A percentile compares a stretch with the other conserved stretches of the same genome.
phyloP scores from a whole-genome alignment of 2,113 vertebrate species.

The Mirounga angustirostris region DNA sequence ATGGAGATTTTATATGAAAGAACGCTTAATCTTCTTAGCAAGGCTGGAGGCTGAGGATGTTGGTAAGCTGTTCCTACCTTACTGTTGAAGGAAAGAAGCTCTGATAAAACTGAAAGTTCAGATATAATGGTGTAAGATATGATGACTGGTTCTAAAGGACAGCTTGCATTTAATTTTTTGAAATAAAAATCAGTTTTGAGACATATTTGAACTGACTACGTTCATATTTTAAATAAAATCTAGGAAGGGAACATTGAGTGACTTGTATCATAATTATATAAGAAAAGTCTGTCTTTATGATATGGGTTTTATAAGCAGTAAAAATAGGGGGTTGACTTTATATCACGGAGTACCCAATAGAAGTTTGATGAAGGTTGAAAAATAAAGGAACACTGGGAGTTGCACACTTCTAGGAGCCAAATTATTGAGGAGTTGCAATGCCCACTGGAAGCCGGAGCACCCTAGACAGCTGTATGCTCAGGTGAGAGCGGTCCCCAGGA shows the following conservation, averaged over 20 bases:
- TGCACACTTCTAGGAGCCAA: neutral
- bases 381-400: neutral
- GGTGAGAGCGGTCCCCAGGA: slow-evolving; percentile 80
- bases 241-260: neutral
- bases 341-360: neutral
- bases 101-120: neutral
- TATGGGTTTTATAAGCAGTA: neutral
- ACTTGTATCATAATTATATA: neutral
- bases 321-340: neutral
- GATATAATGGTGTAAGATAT: neutral
- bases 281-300: neutral
- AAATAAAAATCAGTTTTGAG: neutral
- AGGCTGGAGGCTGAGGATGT: neutral
- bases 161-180: neutral
- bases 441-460: neutral
- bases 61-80: neutral
- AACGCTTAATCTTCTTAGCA: neutral
- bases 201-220: neutral
- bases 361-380: neutral
- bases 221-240: neutral
- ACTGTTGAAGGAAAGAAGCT: neutral
- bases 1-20: neutral
- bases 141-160: neutral
- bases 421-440: neutral
- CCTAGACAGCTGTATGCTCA: slow-evolving; percentile 71